Evolutionary conservation across 1,140 invertebrate genomes (phyloP).

Genomic region (Daktulosphaira vitifoliae): DNA sequence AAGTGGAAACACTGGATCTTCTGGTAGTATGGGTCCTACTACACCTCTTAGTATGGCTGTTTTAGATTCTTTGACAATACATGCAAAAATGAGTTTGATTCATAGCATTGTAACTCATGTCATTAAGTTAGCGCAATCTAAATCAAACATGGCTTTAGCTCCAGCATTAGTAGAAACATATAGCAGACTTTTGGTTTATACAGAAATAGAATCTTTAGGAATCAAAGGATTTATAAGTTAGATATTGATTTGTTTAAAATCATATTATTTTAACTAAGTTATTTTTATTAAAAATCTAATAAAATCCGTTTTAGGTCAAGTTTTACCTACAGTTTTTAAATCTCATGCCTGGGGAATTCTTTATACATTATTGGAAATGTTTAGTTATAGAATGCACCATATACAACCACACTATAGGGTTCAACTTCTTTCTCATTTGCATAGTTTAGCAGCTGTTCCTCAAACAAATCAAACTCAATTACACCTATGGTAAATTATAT

Average conservation of each 20-base stretch:
- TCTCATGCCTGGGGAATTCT: constrained; percentile 89
- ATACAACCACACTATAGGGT: constrained; percentile 91
- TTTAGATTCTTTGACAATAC: constrained; percentile 88
- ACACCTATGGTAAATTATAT: constrained; percentile 64
- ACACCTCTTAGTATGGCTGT: constrained; percentile 85
- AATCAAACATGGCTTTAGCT: constrained; percentile 68
- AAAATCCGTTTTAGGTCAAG: constrained; percentile 58
- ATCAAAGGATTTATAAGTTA: constrained; percentile 94
- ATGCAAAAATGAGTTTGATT: constrained; percentile 94
- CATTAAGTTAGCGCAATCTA: constrained; percentile 76
- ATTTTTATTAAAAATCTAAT: no score
- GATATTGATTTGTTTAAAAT: constrained; percentile 42
- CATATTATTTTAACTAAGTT: background rate
- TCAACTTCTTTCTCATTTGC: constrained; percentile 79
- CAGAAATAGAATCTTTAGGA: constrained; percentile 91
- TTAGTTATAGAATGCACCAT: constrained; percentile 90
- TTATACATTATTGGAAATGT: constrained; percentile 92
- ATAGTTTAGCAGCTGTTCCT: constrained; percentile 76
- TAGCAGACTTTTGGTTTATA: constrained; percentile 83
- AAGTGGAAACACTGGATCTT: constrained; percentile 43
- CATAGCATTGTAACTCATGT: constrained; percentile 86
- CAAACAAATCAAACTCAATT: constrained; percentile 92
- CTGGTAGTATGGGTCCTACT: constrained; percentile 54
- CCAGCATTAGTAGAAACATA: constrained; percentile 93
- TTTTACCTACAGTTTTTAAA: constrained; percentile 82